A percentile compares a stretch with the other conserved stretches of the same genome.
These are phyloP conservation scores for Papilio helenus DNA, from an alignment of 1,140 invertebrate species.

Conservation along the genomic window DNA sequence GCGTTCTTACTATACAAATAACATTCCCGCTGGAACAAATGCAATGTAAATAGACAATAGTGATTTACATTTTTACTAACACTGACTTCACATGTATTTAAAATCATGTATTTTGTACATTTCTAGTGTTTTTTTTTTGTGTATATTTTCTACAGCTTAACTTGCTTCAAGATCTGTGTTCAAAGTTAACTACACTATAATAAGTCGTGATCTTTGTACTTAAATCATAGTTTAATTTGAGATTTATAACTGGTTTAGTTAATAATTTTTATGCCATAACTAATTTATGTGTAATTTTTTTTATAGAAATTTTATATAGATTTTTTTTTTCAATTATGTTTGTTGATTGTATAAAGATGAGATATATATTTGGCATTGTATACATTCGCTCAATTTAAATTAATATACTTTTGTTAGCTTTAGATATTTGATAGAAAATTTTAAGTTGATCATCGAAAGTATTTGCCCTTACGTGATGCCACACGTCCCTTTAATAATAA, in stretches of 20 bases:
- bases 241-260: conserved; percentile 70
- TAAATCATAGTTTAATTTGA: conserved; percentile 73
- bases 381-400: conserved; percentile 75
- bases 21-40: conserved; percentile 37
- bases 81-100: conserved; percentile 12
- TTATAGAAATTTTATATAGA: conserved; percentile 74
- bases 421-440: conserved; percentile 39
- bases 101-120: conserved; percentile 39
- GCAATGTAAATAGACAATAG: conserved; percentile 33
- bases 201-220: conserved; percentile 74
- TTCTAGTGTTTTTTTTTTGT: conserved; percentile 36
- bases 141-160: conserved; percentile 35
- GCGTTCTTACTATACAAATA: background rate
- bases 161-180: conserved; percentile 58
- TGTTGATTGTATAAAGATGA: conserved; percentile 54
- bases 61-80: conserved; percentile 1
- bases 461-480: conserved; percentile 9
- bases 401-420: conserved; percentile 43
- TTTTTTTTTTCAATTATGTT: conserved; percentile 60
- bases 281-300: conserved; percentile 79
- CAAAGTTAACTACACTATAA: conserved; percentile 55
- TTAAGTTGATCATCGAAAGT: background rate
- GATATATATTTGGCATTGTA: conserved; percentile 66
- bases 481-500: conserved; percentile 18
- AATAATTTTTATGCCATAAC: conserved; percentile 80